Conservation (phyloP, 2,888 invertebrate species). For the Eugnorisma glareosa region DNA sequence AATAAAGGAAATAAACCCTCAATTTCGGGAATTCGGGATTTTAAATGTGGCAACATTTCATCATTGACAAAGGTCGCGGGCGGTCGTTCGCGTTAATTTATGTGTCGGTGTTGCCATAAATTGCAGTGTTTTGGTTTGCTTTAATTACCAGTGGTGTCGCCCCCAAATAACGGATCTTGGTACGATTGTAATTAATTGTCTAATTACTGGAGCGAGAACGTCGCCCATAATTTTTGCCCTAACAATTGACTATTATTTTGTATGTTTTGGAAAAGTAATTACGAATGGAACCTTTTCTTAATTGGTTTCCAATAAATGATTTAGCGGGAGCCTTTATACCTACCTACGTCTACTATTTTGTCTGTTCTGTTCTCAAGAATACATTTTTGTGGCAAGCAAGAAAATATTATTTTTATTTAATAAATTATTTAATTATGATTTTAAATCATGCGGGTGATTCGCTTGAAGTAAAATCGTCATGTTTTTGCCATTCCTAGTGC, state of each 20-base stretch:
- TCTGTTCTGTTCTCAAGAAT: background rate
- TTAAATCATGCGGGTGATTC: background rate
- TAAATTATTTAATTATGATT: too few relatives aligned
- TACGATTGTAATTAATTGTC: constrained; percentile 74
- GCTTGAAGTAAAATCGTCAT: background rate
- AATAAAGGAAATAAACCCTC: constrained; percentile 50
- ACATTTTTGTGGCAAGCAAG: background rate
- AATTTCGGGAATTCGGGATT: constrained; percentile 51
- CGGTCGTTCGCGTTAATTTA: constrained; percentile 75
- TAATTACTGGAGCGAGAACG: constrained; percentile 67
- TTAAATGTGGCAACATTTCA: constrained; percentile 68
- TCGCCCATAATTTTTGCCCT: constrained; percentile 36
- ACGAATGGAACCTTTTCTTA: background rate
- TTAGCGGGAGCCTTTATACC: background rate
- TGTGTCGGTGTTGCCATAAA: constrained; percentile 79
- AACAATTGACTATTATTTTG: constrained; percentile 44
- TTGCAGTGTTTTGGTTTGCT: constrained; percentile 77
- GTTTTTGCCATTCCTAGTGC: background rate
- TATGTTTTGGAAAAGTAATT: constrained; percentile 38
- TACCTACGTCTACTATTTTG: background rate
- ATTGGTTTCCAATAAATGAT: constrained; percentile 16
- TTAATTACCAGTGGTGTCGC: constrained; percentile 78
- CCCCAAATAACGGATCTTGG: constrained; percentile 72
- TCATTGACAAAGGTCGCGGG: constrained; percentile 73
- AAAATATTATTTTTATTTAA: background rate